Evolutionary conservation across 2,797 vertebrate species (phyloP).

Genomic region (Macropus fuliginosus): DNA sequence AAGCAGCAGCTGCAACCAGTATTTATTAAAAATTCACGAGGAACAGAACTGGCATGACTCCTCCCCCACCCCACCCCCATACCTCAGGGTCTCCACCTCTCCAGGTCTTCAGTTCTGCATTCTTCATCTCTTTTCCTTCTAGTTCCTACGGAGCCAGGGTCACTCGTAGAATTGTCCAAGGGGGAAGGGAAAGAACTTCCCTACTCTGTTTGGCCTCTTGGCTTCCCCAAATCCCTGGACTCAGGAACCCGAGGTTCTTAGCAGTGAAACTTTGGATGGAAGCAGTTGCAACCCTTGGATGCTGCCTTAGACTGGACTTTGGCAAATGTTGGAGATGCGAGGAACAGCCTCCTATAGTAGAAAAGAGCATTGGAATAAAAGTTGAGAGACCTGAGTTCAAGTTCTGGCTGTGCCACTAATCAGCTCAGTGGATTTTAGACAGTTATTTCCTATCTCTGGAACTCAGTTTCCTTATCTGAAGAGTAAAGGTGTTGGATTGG

Average conservation of each 20-base stretch:
- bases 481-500: neutral
- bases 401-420: neutral
- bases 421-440: neutral
- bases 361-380: conserved; percentile 3
- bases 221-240: neutral
- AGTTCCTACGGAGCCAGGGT: neutral
- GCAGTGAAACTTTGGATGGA: neutral
- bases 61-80: neutral
- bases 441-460: neutral
- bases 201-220: neutral
- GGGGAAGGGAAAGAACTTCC: neutral
- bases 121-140: neutral
- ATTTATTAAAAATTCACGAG: conserved; percentile 74
- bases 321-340: neutral
- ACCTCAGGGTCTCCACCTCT: neutral
- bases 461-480: neutral
- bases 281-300: neutral
- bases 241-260: neutral
- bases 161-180: neutral
- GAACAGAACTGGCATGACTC: conserved; percentile 50
- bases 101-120: neutral
- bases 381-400: neutral
- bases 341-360: neutral
- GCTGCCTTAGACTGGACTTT: neutral
- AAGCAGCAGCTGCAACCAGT: conserved; percentile 51